Evolutionary conservation across 2,113 vertebrate genomes (phyloP).

Genomic region (Hemichromis elongatus): DNA sequence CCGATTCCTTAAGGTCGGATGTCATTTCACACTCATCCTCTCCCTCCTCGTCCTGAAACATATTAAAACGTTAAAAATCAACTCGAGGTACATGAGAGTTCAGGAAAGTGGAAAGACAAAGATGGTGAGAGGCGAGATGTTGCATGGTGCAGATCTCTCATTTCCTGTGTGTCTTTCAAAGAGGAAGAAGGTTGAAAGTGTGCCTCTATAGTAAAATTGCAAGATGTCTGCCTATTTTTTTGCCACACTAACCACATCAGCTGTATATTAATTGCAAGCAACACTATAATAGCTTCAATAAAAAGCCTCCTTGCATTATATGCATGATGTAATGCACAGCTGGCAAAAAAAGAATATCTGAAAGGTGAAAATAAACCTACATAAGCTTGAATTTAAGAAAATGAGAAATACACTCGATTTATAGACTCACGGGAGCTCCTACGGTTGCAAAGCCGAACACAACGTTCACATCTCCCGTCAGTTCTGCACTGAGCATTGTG

Average conservation of each 20-base stretch:
- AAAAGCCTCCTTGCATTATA: rapidly evolving
- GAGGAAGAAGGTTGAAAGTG: constrained; percentile 57
- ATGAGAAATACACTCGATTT: not conserved
- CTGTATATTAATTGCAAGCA: not conserved
- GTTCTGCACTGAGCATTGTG: constrained; percentile 29
- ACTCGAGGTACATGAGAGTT: not conserved
- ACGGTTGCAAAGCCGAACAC: not conserved
- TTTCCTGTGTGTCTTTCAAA: constrained; percentile 68
- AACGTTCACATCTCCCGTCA: not conserved
- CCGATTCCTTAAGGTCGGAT: constrained; percentile 59
- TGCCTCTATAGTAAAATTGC: constrained; percentile 38
- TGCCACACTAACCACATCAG: constrained; percentile 27
- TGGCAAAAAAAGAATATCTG: rapidly evolving
- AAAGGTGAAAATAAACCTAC: not conserved
- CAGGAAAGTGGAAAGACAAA: constrained; percentile 1
- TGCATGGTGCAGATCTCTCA: constrained; percentile 50
- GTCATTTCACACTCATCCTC: constrained; percentile 55
- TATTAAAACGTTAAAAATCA: not conserved
- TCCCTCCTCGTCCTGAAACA: constrained; percentile 66
- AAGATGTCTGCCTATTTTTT: constrained; percentile 34
- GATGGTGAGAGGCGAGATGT: constrained; percentile 6
- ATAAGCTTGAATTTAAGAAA: not conserved
- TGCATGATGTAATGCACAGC: not conserved
- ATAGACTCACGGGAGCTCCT: not conserved
- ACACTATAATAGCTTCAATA: not conserved